Evolutionary conservation across 2,888 invertebrate genomes (phyloP), one percentile per base, ranked within the genome.

Genomic region (Lottia gigantea): DNA sequence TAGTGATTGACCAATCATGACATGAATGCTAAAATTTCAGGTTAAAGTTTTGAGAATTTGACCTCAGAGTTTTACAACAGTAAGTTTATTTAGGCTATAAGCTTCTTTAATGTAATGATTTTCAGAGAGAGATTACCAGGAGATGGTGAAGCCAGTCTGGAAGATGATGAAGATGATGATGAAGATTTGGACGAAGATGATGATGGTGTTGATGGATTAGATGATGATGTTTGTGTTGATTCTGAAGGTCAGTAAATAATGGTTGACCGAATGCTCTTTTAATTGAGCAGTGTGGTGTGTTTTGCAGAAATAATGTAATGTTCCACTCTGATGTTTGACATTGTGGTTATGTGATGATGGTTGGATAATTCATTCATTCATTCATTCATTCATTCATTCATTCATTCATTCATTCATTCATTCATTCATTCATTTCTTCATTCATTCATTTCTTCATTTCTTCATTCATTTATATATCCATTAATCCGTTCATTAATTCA

Each of bases 81-180:
- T n/a, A n/a, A n/a, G n/a, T n/a, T n/a, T n/a, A n/a, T n/a, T n/a
- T n/a, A n/a, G n/a, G n/a, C n/a, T n/a, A n/a, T n/a, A n/a, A n/a
- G n/a, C n/a, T n/a, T n/a, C 31, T 31, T 31, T 31, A 31, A 31
- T 31, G 63, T 64, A 16, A 62, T 55, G 62, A 25, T 25, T 73
- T 77, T 8, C 72, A 86, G 85, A 31, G 85, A 85, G 67, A 75
- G 85, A 31, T 70, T 79, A 71, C 84, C 85, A 12, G 85, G 84
- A 40, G 86, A 86, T 80, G 86, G 86, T 15, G 86, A 86, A 66
- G 82, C 84, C 0, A 82, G 81, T 66, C 67, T 74, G 68, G 81
- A 78, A 15, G 80, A 76, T 63, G 31, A 31, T 31, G 82, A 82
- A 23, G 78, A 71, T 64, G 76, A 80, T 67, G 80, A 79, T 40